Evolutionary conservation across 64 coral and sea anemone genomes (phyloP), one percentile per base, ranked within the genome.

Genomic region (Actinia equina): DNA sequence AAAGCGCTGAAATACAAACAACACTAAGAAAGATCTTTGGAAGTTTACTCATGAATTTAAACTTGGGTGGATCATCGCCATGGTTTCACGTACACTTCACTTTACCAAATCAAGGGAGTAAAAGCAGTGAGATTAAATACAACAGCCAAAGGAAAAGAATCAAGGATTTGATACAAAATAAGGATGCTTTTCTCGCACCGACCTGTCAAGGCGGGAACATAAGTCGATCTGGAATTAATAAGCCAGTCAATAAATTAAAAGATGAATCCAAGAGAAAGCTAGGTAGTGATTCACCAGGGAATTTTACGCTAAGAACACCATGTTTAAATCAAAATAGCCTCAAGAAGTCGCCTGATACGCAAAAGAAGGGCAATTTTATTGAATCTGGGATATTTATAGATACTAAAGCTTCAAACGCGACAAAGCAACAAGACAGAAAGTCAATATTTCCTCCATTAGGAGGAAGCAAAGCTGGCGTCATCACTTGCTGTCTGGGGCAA

Each of bases 111-210:
- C 76, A 61, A 62, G 41, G 9, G 41, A 67, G 19, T 20, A 85
- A 53, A 57, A 19, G 83, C 17, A 44, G 25, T 59, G 19, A 52
- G 45, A 82, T 76, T 6, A 71, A 42, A 7, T 69, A 69, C 58
- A 26, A 77, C 3, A 58, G 78, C 37, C 60, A 90, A 53, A 83
- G 88, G 12, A 64, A 85, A 77, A 83, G 82, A 49, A 85, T 84
- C 45, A 69, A n/a, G 53, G 64, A 90, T 23, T 26, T 85, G 20
- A 90, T 90, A 54, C 88, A 90, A 54, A 59, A 22, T 12, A 82
- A 52, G 23, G 59, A 90, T 41, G 42, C 44, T 77, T 90, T 90
- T 41, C 53, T 90, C 16, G 62, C 82, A 23, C 80, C 80, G 0
- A 90, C 43, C 5, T 46, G 22, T 13, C 45, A 60, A 17, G 11